phyloP scores from a whole-genome alignment of 2,888 invertebrate genomes.

The Bedellia somnulentella region DNA sequence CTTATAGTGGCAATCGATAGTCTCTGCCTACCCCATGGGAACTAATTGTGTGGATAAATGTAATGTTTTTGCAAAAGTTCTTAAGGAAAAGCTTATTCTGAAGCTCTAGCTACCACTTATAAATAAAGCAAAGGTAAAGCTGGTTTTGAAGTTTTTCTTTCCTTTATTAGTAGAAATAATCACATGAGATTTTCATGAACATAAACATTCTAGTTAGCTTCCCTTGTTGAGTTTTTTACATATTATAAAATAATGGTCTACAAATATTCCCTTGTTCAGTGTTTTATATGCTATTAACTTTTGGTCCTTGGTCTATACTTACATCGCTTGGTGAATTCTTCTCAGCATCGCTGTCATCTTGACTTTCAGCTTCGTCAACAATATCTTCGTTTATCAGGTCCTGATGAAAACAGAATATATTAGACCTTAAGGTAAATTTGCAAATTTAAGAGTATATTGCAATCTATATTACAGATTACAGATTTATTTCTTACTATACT shows the following conservation, averaged over 20 bases:
- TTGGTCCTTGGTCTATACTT: constrained; percentile 15
- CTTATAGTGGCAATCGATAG: no score
- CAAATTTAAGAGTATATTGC: constrained; percentile 8
- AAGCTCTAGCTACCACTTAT: neutral
- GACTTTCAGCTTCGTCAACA: constrained; percentile 62
- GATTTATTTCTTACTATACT: no score
- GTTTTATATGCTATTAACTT: neutral
- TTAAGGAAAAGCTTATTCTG: no score
- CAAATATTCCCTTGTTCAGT: neutral
- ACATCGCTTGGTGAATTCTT: constrained; percentile 49
- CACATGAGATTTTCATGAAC: no score
- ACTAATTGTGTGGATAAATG: no score
- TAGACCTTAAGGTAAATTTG: no score
- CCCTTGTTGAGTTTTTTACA: no score
- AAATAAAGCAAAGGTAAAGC: neutral
- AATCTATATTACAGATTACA: no score
- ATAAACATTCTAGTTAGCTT: neutral
- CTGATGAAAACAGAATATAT: no score
- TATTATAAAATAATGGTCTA: neutral
- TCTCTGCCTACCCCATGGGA: no score
- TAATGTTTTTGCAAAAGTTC: no score
- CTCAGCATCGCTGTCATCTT: constrained; percentile 51
- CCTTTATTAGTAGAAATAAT: neutral
- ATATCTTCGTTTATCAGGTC: constrained; percentile 70
- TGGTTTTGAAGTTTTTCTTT: no score